Conservation (phyloP, 2,113 vertebrate genomes). For the Oryzias melastigma region DNA sequence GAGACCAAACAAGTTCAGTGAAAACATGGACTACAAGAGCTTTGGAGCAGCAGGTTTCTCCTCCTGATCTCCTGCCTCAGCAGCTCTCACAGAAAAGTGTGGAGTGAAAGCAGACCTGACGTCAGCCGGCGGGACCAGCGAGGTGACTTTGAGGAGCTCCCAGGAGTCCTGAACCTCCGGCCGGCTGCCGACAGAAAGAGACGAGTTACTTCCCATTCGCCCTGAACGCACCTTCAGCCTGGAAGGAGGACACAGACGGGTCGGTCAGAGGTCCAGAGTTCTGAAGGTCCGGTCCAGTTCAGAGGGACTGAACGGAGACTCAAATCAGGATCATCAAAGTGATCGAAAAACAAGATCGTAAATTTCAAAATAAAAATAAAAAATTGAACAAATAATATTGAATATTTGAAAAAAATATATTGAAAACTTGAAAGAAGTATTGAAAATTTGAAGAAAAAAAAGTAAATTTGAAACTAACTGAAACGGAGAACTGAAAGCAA, state of each 20-base stretch:
- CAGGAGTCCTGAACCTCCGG: conserved; percentile 65
- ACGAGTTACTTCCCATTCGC: conserved; percentile 66
- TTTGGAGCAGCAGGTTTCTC: background rate
- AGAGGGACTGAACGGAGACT: background rate
- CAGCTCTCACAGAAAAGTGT: background rate
- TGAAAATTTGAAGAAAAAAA: too few species aligned
- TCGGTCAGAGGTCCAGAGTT: background rate
- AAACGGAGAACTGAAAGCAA: too few species aligned
- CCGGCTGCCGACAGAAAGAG: conserved; percentile 57
- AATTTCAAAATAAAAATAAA: too few species aligned
- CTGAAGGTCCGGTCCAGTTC: background rate
- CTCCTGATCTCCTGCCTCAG: background rate
- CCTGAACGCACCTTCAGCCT: conserved; percentile 63
- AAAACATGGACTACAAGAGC: too few species aligned
- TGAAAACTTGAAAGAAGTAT: too few species aligned
- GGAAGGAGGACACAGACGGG: conserved; percentile 1
- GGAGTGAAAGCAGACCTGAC: conserved; percentile 51
- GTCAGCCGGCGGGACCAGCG: conserved; percentile 37
- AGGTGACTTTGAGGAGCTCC: conserved; percentile 58
- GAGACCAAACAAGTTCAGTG: conserved; percentile 10
- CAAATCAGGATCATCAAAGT: too few species aligned
- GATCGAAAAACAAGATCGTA: too few species aligned
- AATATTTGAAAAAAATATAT: too few species aligned
- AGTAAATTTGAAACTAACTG: too few species aligned
- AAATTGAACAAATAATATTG: too few species aligned